Evolutionary conservation across 64 coral and sea anemone species (phyloP).

Genomic region (Porites australiensis): DNA sequence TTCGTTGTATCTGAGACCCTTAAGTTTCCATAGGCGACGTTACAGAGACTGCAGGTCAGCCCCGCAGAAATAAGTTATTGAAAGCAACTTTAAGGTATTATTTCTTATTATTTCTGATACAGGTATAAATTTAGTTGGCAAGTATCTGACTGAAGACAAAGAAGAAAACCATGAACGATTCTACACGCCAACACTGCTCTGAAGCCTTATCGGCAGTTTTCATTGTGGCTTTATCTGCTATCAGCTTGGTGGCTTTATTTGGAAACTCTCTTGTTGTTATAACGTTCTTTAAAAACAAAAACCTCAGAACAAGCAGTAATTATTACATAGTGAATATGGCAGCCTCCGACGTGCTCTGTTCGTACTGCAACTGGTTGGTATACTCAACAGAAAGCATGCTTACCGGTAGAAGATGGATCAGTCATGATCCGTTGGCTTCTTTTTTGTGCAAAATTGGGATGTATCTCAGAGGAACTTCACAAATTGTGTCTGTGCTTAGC

Average conservation of each 20-base stretch:
- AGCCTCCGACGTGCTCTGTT: not conserved
- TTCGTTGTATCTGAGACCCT: too few relatives aligned
- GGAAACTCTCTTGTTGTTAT: not conserved
- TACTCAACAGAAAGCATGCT: not conserved
- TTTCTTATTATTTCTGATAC: too few relatives aligned
- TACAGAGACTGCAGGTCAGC: too few relatives aligned
- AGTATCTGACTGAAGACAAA: too few relatives aligned
- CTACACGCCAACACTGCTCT: not conserved
- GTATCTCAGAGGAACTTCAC: not conserved
- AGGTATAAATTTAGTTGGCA: too few relatives aligned
- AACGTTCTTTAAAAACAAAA: not conserved
- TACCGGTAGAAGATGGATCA: not conserved
- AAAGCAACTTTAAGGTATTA: too few relatives aligned
- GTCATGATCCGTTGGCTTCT: not conserved
- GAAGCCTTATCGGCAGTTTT: not conserved
- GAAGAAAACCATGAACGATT: not conserved
- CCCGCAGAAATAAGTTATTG: too few relatives aligned
- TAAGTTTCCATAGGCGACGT: too few relatives aligned
- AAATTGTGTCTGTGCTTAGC: not conserved
- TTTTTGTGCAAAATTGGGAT: not conserved
- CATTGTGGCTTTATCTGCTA: not conserved
- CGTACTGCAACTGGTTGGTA: not conserved
- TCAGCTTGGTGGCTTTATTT: not conserved
- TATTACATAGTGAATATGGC: slow-evolving; percentile 26
- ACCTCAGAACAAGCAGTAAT: slow-evolving; percentile 3